A percentile compares a stretch with the other conserved stretches of the same genome.
Conservation (phyloP, 2,888 invertebrate species). For the Drosophila borealis region DNA sequence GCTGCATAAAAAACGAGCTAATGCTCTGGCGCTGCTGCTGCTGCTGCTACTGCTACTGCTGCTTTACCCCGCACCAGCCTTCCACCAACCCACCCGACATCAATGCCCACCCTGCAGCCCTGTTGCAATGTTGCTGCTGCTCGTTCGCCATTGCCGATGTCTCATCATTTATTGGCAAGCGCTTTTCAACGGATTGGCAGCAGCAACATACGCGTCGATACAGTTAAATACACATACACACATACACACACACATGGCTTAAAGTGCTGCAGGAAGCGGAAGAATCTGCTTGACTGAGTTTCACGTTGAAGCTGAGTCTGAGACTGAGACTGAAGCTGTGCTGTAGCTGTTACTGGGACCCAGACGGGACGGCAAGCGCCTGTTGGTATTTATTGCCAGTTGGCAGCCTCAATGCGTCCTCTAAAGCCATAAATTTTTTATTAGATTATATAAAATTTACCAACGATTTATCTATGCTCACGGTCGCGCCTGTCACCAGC, state of each 20-base stretch:
- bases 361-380: conserved; percentile 17
- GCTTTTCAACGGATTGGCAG: conserved; percentile 75
- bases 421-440: conserved; percentile 78
- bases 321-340: conserved; percentile 25
- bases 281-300: conserved; percentile 35
- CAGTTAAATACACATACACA: conserved; percentile 25
- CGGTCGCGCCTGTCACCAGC: conserved; percentile 42
- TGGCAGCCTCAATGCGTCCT: conserved; percentile 57
- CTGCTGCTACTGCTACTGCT: conserved; percentile 1
- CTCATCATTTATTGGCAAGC: conserved; percentile 78
- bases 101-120: not conserved
- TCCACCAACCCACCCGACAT: not conserved
- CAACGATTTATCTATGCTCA: conserved; percentile 77
- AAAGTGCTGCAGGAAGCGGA: conserved; percentile 36
- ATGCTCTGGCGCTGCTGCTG: conserved; percentile 47
- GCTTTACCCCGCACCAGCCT: not conserved
- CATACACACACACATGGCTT: conserved; percentile 37
- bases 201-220: conserved; percentile 45
- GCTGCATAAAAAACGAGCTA: conserved; percentile 73
- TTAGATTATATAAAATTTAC: conserved; percentile 82
- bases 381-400: conserved; percentile 72
- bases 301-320: conserved; percentile 12
- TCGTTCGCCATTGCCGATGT: conserved; percentile 47
- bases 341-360: conserved; percentile 9
- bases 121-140: conserved; percentile 35